phyloP scores from a whole-genome alignment of 2,113 vertebrate genomes.

The Phalacrocorax pelagicus region DNA sequence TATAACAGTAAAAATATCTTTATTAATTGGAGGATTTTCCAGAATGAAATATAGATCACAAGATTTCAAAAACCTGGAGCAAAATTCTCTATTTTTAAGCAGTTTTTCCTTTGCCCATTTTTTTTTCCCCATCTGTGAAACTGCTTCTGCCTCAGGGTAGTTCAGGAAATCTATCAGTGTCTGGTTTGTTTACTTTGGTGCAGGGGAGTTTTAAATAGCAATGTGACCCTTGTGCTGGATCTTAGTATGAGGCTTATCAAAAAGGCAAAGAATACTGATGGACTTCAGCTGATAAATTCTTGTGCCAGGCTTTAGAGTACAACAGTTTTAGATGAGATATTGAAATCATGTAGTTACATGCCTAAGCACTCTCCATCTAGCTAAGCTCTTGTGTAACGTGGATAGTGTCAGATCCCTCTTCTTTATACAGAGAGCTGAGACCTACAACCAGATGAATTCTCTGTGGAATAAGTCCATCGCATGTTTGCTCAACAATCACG shows the following conservation, averaged over 20 bases:
- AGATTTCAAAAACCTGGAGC: not conserved
- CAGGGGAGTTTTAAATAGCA: conserved; percentile 64
- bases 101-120: not conserved
- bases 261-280: conserved; percentile 72
- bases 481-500: not conserved
- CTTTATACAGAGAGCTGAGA: not conserved
- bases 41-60: not conserved
- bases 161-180: conserved; percentile 78
- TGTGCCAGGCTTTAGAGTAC: not conserved
- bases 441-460: not conserved
- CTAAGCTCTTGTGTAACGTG: not conserved
- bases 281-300: conserved; percentile 60
- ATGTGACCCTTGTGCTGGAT: conserved; percentile 64
- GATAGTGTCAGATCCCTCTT: not conserved
- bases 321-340: not conserved
- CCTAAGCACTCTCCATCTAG: not conserved
- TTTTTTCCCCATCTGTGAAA: conserved; percentile 17
- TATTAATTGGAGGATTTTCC: not conserved
- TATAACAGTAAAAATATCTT: not conserved
- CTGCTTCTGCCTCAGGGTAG: conserved; percentile 69
- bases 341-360: not conserved
- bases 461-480: not conserved
- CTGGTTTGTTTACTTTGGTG: conserved; percentile 77
- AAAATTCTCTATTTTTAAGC: not conserved
- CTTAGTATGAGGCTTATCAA: conserved; percentile 65